phyloP scores from a whole-genome alignment of 92 coral and sea anemone genomes.

The Umimayanthus chanpuru region DNA sequence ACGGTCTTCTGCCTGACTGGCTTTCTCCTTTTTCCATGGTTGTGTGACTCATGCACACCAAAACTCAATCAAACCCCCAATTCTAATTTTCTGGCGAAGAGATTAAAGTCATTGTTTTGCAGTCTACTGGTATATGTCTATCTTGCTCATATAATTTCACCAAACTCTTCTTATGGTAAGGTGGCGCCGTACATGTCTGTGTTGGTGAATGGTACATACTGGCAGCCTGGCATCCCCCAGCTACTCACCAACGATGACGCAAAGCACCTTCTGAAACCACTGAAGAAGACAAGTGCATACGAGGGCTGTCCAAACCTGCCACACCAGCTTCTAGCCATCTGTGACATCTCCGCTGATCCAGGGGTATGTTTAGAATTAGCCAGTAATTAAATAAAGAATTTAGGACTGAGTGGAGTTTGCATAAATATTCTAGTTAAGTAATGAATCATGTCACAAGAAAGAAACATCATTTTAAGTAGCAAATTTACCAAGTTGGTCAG shows the following conservation, averaged over 20 bases:
- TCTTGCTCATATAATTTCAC: not conserved
- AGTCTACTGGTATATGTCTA: no score
- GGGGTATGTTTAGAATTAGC: constrained; percentile 57
- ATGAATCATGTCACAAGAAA: no score
- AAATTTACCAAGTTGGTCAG: no score
- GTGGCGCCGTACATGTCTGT: constrained; percentile 98
- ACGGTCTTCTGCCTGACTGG: no score
- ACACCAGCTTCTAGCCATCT: constrained; percentile 86
- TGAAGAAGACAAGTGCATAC: constrained; percentile 82
- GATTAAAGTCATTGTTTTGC: no score
- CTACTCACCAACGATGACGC: constrained; percentile 92
- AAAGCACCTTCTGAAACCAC: constrained; percentile 77
- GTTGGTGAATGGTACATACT: constrained; percentile 93
- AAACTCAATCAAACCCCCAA: not conserved
- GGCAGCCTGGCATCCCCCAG: constrained; percentile 94
- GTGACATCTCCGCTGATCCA: constrained; percentile 95
- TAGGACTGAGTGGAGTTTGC: no score
- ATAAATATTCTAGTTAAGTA: no score
- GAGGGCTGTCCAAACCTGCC: constrained; percentile 97
- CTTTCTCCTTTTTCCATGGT: no score
- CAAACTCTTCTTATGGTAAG: constrained; percentile 36
- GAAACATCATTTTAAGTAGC: no score
- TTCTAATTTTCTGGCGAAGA: no score
- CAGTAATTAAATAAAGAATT: no score
- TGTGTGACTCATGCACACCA: not conserved